Evolutionary conservation across 2,797 vertebrate species (phyloP).

Genomic region (Pteropus rufus): DNA sequence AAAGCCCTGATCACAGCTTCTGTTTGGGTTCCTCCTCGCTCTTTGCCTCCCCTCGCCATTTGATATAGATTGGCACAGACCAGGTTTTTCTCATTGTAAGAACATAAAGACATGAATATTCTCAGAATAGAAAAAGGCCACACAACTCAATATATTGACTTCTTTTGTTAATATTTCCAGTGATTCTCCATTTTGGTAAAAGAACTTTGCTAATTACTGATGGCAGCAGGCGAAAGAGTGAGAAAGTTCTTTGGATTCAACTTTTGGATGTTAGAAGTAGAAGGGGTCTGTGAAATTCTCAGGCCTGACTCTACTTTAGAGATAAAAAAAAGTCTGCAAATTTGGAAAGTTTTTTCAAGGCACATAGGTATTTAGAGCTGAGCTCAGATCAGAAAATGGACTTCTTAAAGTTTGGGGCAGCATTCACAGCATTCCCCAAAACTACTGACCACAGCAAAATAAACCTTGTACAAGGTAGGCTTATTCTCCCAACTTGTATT

Average conservation of each 20-base stretch:
- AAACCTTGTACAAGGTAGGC: rapidly evolving
- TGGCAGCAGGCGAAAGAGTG: not conserved
- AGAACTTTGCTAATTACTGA: not conserved
- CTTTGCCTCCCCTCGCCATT: rapidly evolving
- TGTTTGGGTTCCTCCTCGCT: not conserved
- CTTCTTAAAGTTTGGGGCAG: not conserved
- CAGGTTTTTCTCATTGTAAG: constrained; percentile 44
- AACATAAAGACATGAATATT: constrained; percentile 1
- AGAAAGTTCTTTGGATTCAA: not conserved
- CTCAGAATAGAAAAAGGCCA: constrained; percentile 17
- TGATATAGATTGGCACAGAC: not conserved
- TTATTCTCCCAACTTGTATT: not conserved
- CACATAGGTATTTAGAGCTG: not conserved
- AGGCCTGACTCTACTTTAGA: rapidly evolving
- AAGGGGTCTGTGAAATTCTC: not conserved
- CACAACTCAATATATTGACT: not conserved
- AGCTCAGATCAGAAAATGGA: not conserved
- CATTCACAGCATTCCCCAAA: rapidly evolving
- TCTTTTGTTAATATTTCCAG: not conserved
- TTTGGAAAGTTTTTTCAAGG: not conserved
- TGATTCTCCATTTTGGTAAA: not conserved
- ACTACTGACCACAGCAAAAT: not conserved
- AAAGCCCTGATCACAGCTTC: not conserved
- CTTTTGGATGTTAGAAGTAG: not conserved
- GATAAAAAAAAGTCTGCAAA: not conserved